phyloP scores from a whole-genome alignment of 2,797 vertebrate species.

The Gallirallus australis region DNA sequence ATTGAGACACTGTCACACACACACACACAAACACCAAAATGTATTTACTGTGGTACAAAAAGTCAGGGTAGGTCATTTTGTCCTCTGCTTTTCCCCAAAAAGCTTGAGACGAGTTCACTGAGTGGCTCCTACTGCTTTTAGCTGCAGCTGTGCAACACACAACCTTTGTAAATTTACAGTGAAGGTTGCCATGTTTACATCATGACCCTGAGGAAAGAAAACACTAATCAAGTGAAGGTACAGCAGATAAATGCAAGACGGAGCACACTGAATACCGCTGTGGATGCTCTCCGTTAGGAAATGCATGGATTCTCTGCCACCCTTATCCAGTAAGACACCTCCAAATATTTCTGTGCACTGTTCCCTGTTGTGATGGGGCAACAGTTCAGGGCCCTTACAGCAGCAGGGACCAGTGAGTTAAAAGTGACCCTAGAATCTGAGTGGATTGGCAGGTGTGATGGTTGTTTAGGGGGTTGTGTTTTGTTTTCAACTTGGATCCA shows the following conservation, averaged over 20 bases:
- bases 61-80: conserved; percentile 13
- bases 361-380: background rate
- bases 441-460: background rate
- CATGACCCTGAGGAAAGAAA: background rate
- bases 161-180: background rate
- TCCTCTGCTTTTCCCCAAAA: background rate
- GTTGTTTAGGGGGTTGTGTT: background rate
- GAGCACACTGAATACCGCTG: background rate
- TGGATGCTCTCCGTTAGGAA: background rate
- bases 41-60: conserved; percentile 39
- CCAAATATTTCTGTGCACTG: background rate
- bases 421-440: background rate
- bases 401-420: background rate
- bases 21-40: background rate
- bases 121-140: background rate
- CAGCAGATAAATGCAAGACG: background rate
- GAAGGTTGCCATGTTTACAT: conserved; percentile 1
- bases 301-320: background rate
- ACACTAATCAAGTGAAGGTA: background rate
- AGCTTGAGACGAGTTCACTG: background rate
- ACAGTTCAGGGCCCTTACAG: background rate
- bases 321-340: background rate
- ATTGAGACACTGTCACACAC: background rate
- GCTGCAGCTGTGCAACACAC: background rate
- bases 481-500: background rate